These are phyloP conservation scores for Oxyscelio sp. DNA, from an alignment of 2,888 invertebrate genomes.

Conservation along the genomic window DNA sequence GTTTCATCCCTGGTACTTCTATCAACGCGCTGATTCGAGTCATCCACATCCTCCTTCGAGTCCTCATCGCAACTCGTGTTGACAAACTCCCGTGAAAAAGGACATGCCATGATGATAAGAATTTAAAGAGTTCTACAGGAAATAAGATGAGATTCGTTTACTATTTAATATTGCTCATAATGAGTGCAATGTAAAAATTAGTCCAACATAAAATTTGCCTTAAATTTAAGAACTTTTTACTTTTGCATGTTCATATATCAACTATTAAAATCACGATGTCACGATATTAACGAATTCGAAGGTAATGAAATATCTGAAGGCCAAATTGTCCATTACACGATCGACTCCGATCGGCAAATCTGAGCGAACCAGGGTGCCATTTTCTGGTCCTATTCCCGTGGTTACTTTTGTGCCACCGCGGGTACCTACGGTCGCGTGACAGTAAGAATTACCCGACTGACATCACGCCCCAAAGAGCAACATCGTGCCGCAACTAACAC, in stretches of 20 bases:
- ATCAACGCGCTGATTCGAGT: conserved; percentile 20
- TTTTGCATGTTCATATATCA: too few species aligned
- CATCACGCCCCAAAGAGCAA: conserved; percentile 54
- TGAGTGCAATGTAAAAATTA: too few species aligned
- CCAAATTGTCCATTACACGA: conserved; percentile 2
- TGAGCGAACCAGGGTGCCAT: not conserved
- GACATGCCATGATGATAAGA: conserved; percentile 85
- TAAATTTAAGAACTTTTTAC: too few species aligned
- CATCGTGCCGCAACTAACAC: conserved; percentile 77
- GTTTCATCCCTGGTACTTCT: conserved; percentile 72
- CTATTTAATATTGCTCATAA: too few species aligned
- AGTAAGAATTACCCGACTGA: conserved; percentile 41
- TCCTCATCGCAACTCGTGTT: conserved; percentile 75
- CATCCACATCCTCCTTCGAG: conserved; percentile 66
- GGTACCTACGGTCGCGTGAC: conserved; percentile 14
- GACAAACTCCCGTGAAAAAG: conserved; percentile 82
- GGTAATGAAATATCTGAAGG: not conserved
- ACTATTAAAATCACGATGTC: conserved; percentile 1
- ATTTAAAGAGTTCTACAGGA: not conserved
- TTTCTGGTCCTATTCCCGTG: not conserved
- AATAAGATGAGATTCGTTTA: too few species aligned
- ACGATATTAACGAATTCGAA: not conserved
- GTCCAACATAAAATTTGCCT: too few species aligned
- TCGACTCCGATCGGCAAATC: conserved; percentile 1
- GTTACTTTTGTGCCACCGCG: not conserved